Evolutionary conservation across 2,113 vertebrate genomes (phyloP), one percentile per base, ranked within the genome.

Genomic region (Scophthalmus maximus): DNA sequence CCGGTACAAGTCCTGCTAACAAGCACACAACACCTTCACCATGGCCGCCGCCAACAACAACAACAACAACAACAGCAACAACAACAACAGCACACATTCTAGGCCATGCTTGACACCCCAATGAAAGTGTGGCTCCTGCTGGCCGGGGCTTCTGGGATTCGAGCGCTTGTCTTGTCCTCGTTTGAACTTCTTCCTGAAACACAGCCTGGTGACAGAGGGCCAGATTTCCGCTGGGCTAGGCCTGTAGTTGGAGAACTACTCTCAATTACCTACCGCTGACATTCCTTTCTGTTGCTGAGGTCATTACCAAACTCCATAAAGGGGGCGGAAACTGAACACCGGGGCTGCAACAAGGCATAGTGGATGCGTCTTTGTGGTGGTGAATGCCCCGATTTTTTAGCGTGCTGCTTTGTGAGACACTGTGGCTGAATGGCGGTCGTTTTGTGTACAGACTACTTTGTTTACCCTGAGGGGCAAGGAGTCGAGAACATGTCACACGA

Each of bases 101-200:
- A 71, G 79, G 77, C 75, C 63, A 82, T 80, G 81, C 79, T 85
- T 89, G 85, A 88, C 92, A 90, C 90, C 91, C 78, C 90, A 92
- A 93, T 94, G 88, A 93, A 95, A 94, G 90, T 89, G 89, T 86
- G 91, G 34, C 88, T 86, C 64, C 86, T 92, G 83, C 85, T 83
- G 56, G 79, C 86, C 82, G 68, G 81, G 84, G 89, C 88, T 87
- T 89, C 90, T 90, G 87, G 76, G 83, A 87, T 81, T 83, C 68
- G 26, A 90, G 53, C 59, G 76, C 77, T 57, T 91, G 53, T 84
- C 75, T 67, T 85, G 89, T 95, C 93, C 92, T 94, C 76, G 81
- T 87, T 87, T 93, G 90, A 94, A 93, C 92, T 91, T 73, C 1
- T 82, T 85, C 64, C 74, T 76, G 81, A 92, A 91, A 82, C 85